phyloP scores from a whole-genome alignment of 2,888 invertebrate species.

The Tribolium freemani region DNA sequence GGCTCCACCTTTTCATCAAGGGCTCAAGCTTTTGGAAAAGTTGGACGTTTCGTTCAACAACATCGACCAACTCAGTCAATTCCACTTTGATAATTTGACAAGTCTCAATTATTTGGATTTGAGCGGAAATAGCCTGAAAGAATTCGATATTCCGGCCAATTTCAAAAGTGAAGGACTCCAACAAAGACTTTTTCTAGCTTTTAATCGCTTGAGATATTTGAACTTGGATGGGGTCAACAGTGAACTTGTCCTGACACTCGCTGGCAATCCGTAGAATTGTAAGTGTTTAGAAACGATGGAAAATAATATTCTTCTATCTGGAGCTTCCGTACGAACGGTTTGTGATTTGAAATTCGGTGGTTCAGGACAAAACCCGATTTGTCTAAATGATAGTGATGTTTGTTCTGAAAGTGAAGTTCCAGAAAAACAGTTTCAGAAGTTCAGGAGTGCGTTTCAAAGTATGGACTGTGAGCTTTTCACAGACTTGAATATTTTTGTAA shows the following conservation, averaged over 20 bases:
- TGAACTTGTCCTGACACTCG: neutral
- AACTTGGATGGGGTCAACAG: neutral
- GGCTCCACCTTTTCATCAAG: neutral
- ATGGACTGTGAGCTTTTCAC: neutral
- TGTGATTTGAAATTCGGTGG: neutral
- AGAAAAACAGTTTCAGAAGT: neutral
- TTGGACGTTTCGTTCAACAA: constrained; percentile 17
- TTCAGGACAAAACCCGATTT: neutral
- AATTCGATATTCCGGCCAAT: neutral
- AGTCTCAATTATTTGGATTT: neutral
- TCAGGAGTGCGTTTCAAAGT: neutral
- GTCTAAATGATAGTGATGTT: neutral
- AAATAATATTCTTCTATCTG: neutral
- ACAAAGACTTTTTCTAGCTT: neutral
- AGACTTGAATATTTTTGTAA: neutral
- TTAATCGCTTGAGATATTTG: constrained; percentile 11
- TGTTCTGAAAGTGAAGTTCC: neutral
- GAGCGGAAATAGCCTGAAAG: neutral
- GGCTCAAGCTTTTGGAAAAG: neutral
- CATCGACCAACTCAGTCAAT: neutral
- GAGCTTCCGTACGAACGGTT: neutral
- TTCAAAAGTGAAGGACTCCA: neutral
- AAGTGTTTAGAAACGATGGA: neutral
- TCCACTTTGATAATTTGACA: neutral
- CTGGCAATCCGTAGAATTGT: constrained; percentile 27